These are phyloP conservation scores for Drosophila leonis DNA, from an alignment of 2,888 invertebrate genomes.

Conservation along the genomic window DNA sequence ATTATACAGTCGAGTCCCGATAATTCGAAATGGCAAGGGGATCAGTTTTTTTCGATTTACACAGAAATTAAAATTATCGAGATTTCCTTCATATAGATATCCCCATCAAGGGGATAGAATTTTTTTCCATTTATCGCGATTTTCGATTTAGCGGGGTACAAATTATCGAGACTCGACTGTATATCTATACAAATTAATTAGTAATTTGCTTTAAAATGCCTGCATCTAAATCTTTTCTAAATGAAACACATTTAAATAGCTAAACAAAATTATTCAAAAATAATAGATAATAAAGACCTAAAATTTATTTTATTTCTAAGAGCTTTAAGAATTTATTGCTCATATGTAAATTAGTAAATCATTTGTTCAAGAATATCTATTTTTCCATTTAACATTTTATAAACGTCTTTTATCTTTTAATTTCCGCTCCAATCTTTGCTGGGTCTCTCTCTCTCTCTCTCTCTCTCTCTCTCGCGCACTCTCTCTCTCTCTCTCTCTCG, in stretches of 20 bases:
- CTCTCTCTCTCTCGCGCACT: neutral
- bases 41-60: no score
- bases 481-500: neutral
- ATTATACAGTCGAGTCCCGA: no score
- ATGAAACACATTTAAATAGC: neutral
- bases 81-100: no score
- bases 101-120: no score
- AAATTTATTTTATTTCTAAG: neutral
- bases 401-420: neutral
- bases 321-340: no score
- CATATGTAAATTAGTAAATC: constrained; percentile 4
- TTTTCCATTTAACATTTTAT: neutral
- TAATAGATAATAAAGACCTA: neutral
- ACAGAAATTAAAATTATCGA: no score
- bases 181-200: no score
- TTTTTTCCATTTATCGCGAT: no score
- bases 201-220: no score
- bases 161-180: no score
- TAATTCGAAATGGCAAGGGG: no score
- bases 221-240: neutral
- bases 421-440: neutral
- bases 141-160: no score
- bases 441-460: neutral
- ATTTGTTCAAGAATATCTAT: neutral
- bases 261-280: neutral